These are phyloP conservation scores for Macrophya annulata DNA, from an alignment of 2,888 invertebrate genomes.

Conservation along the genomic window DNA sequence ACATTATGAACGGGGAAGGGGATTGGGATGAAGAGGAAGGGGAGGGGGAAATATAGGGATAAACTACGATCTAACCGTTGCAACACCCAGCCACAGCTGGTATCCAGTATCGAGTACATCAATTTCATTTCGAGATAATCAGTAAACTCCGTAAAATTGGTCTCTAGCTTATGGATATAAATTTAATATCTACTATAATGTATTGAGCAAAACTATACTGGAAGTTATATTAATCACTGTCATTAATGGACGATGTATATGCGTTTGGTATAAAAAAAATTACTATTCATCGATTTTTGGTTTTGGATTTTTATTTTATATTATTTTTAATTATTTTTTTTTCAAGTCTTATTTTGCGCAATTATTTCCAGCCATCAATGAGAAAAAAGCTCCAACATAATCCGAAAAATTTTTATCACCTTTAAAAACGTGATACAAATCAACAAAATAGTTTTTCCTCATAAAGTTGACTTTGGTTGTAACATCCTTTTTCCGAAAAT, in stretches of 20 bases:
- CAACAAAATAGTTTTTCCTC: too few relatives aligned
- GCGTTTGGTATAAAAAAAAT: too few relatives aligned
- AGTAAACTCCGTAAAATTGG: slow-evolving; percentile 6
- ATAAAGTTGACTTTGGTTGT: too few relatives aligned
- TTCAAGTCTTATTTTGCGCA: not conserved
- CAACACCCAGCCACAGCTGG: not conserved
- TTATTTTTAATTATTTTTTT: not conserved
- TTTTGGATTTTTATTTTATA: not conserved
- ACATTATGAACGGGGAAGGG: not conserved
- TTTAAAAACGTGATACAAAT: too few relatives aligned
- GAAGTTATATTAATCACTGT: not conserved
- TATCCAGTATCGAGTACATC: not conserved
- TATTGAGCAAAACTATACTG: not conserved
- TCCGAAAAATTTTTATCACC: too few relatives aligned
- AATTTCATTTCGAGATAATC: slow-evolving; percentile 10
- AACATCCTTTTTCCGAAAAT: too few relatives aligned
- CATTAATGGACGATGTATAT: not conserved
- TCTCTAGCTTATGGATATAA: not conserved
- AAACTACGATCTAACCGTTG: not conserved
- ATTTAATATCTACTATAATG: not conserved
- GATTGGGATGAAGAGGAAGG: too few relatives aligned
- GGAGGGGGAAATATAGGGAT: not conserved
- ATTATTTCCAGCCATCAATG: not conserved
- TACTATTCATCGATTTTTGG: not conserved
- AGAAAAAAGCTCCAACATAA: too few relatives aligned